A percentile compares a stretch with the other conserved stretches of the same genome.
phyloP scores from a whole-genome alignment of 2,888 invertebrate genomes.

The Belgica antarctica region DNA sequence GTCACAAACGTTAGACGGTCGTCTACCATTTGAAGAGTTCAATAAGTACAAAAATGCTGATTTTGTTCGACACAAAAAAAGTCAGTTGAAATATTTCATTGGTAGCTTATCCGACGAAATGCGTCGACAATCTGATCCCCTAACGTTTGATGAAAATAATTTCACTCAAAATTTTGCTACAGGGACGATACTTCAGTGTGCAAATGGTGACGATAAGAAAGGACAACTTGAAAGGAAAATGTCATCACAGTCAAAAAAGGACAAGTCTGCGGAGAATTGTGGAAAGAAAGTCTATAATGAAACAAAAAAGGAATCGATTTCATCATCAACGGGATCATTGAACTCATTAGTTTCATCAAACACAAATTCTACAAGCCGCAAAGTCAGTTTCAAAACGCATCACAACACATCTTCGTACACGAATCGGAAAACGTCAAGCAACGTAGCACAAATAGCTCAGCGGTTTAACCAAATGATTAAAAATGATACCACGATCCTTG shows the following conservation, averaged over 20 bases:
- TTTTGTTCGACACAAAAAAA: conserved; percentile 45
- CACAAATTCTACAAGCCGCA: conserved; percentile 49
- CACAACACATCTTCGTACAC: conserved; percentile 22
- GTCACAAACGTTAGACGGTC: conserved; percentile 29
- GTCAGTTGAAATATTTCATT: background rate
- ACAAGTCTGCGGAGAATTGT: conserved; percentile 25
- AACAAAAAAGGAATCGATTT: conserved; percentile 29
- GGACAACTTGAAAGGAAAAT: no score
- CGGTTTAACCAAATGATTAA: conserved; percentile 67
- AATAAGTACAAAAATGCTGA: conserved; percentile 55
- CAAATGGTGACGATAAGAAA: conserved; percentile 46
- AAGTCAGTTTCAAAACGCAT: conserved; percentile 55
- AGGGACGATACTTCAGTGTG: conserved; percentile 51
- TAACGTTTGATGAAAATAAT: conserved; percentile 46
- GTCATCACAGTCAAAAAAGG: conserved; percentile 31
- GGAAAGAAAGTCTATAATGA: no score
- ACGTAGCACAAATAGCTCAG: conserved; percentile 65
- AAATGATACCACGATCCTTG: conserved; percentile 54
- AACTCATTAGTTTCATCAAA: conserved; percentile 45
- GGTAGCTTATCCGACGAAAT: no score
- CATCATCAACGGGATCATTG: conserved; percentile 15
- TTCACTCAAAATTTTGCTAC: conserved; percentile 47
- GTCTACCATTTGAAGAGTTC: conserved; percentile 51
- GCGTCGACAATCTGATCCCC: conserved; percentile 46
- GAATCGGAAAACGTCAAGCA: conserved; percentile 45